A percentile compares a stretch with the other conserved stretches of the same genome.
phyloP scores from a whole-genome alignment of 2,797 vertebrate genomes.

The Vespertilio murinus region DNA sequence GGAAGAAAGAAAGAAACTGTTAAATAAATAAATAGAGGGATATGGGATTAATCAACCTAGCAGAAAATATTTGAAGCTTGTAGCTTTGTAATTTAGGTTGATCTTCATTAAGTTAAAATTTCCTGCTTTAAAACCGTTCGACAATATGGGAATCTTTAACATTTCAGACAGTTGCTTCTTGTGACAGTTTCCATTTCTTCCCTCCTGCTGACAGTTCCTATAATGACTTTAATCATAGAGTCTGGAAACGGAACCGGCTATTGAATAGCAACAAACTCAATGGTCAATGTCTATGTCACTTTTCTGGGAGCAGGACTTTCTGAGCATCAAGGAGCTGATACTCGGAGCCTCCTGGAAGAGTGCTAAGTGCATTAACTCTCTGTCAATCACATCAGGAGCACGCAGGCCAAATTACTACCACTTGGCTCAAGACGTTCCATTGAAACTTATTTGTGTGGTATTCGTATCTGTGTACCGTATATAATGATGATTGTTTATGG shows the following conservation, averaged over 20 bases:
- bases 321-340: slow-evolving; percentile 86
- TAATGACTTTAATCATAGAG: slow-evolving; percentile 89
- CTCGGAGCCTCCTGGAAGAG: slow-evolving; percentile 86
- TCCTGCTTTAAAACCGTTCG: slow-evolving; percentile 81
- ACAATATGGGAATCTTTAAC: slow-evolving; percentile 72
- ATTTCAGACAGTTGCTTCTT: slow-evolving; percentile 82
- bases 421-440: slow-evolving; percentile 86
- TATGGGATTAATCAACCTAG: not conserved
- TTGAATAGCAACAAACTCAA: slow-evolving; percentile 86
- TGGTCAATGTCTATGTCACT: slow-evolving; percentile 89
- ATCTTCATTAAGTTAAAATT: slow-evolving; percentile 79
- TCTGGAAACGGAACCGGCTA: slow-evolving; percentile 85
- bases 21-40: too few relatives aligned
- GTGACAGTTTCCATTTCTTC: slow-evolving; percentile 85
- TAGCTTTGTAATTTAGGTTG: slow-evolving; percentile 58
- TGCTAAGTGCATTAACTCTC: slow-evolving; percentile 88
- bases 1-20: not conserved
- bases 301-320: slow-evolving; percentile 86
- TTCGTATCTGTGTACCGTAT: slow-evolving; percentile 86
- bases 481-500: slow-evolving; percentile 94
- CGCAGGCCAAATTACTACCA: slow-evolving; percentile 85
- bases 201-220: slow-evolving; percentile 85
- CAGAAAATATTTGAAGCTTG: slow-evolving; percentile 66
- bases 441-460: slow-evolving; percentile 87
- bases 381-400: slow-evolving; percentile 87